Percentiles rank a stretch among this genome's conserved stretches.
These are phyloP conservation scores for Jordanella pulchra DNA, from an alignment of 2,797 vertebrate species.

Conservation along the genomic window DNA sequence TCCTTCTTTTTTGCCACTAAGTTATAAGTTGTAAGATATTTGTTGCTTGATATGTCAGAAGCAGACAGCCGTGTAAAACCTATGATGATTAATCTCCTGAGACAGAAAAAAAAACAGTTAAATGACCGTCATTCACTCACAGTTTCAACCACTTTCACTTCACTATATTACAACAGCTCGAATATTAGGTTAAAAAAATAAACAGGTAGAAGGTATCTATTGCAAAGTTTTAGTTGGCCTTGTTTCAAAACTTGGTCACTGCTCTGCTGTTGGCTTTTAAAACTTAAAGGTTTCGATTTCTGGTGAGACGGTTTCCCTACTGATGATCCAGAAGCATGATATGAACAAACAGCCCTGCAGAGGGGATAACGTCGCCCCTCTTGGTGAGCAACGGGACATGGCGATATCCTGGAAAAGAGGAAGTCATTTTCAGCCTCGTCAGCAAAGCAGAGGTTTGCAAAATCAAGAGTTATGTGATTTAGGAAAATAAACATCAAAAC, in stretches of 20 bases:
- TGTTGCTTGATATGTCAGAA: background rate
- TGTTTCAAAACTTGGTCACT: background rate
- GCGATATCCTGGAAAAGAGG: slow-evolving; percentile 86
- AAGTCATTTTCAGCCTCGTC: slow-evolving; percentile 22
- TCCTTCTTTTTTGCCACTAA: too few relatives aligned
- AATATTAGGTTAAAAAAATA: slow-evolving; percentile 14
- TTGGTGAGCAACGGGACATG: slow-evolving; percentile 91
- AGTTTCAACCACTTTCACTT: slow-evolving; percentile 24
- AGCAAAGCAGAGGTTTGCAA: slow-evolving; percentile 6
- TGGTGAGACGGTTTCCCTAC: slow-evolving; percentile 36
- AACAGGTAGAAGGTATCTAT: slow-evolving; percentile 5
- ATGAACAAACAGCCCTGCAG: slow-evolving; percentile 90
- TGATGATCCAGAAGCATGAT: slow-evolving; percentile 74
- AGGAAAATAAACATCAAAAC: background rate
- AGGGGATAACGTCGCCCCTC: slow-evolving; percentile 84
- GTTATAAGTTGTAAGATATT: too few relatives aligned
- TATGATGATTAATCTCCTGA: background rate
- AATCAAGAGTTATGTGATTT: background rate
- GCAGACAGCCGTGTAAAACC: slow-evolving; percentile 5
- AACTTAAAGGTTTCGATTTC: background rate
- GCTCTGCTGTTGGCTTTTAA: slow-evolving; percentile 25
- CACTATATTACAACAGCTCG: background rate
- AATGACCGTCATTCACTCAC: slow-evolving; percentile 24
- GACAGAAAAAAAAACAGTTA: slow-evolving; percentile 20
- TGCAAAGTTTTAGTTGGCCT: background rate